Evolutionary conservation across 2,113 vertebrate genomes (phyloP), one percentile per base, ranked within the genome.

Genomic region (Pachypanchax playfairii): DNA sequence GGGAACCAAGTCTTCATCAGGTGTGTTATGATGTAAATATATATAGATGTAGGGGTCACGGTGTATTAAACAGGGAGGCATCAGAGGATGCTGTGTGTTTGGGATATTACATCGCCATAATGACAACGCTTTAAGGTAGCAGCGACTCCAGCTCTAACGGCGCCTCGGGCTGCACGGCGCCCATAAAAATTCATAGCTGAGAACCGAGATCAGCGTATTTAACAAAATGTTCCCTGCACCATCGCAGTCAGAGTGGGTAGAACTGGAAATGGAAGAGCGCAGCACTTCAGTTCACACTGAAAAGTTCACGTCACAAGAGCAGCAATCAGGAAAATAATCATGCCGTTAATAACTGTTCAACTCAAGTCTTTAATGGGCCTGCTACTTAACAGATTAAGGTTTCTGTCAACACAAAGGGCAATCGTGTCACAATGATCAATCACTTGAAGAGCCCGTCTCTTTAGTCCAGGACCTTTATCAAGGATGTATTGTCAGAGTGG

Each of bases 171-270:
- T 44, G 50, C 65, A 31, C 49, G n/a, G 48, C 6, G 11, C 24
- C 73, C 72, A 85, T 87, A 78, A 85, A 85, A 87, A 89, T 87
- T 89, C 85, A 87, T 79, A 75, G 85, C 84, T 70, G 69, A 77
- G 85, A 84, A 80, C 71, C 55, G 54, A 65, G 68, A 83, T 47
- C 80, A 76, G 55, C 71, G 43, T 79, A 85, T 85, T 85, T 80
- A 79, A 79, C 73, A 52, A 64, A 77, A 82, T 71, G 77, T 64
- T 46, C 73, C 63, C 75, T 55, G 66, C 82, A 57, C 55, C 70
- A 41, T 47, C 65, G 57, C 53, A 17, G 25, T 43, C 36, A 60
- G 35, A 55, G 22, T 20, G 52, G 49, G 28, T 33, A 52, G 6
- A 54, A 18, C 49, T 20, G 4, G n/a, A 18, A 26, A 14, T 12